Percentiles rank a stretch among this genome's conserved stretches.
Conservation (phyloP, 1,140 invertebrate genomes). For the Centruroides sculpturatus region DNA sequence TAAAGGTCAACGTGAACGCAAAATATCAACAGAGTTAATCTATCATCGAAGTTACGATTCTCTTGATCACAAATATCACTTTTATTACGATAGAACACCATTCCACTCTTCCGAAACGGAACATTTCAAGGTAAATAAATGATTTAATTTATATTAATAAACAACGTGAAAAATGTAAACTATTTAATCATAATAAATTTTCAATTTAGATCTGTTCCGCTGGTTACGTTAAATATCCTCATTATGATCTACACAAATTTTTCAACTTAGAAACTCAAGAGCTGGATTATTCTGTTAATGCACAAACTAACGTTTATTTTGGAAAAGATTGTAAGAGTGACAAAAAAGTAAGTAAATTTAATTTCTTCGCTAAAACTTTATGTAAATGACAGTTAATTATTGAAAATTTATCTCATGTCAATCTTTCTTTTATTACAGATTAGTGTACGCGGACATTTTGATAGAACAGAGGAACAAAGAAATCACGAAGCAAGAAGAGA, state of each 20-base stretch:
- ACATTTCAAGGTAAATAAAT: conserved; percentile 5
- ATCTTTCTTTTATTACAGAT: not conserved
- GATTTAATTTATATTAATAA: too few relatives aligned
- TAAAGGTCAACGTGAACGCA: conserved; percentile 8
- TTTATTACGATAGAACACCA: conserved; percentile 14
- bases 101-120: conserved; percentile 2
- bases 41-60: conserved; percentile 2
- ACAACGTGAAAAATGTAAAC: too few relatives aligned
- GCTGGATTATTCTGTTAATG: not conserved
- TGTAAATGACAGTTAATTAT: too few relatives aligned
- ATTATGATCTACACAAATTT: not conserved
- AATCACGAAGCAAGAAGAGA: conserved; percentile 1
- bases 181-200: not conserved
- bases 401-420: too few relatives aligned
- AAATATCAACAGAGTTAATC: not conserved
- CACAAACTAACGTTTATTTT: too few relatives aligned
- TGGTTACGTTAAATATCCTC: conserved; percentile 9
- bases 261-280: not conserved
- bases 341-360: not conserved
- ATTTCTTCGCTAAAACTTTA: too few relatives aligned
- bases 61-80: conserved; percentile 4
- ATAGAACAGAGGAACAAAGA: conserved; percentile 9
- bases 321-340: not conserved
- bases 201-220: conserved; percentile 6
- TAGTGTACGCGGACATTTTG: conserved; percentile 5